Percentiles rank a stretch among this genome's conserved stretches.
Evolutionary conservation across 2,113 vertebrate species (phyloP).

Genomic region (Cervus canadensis): DNA sequence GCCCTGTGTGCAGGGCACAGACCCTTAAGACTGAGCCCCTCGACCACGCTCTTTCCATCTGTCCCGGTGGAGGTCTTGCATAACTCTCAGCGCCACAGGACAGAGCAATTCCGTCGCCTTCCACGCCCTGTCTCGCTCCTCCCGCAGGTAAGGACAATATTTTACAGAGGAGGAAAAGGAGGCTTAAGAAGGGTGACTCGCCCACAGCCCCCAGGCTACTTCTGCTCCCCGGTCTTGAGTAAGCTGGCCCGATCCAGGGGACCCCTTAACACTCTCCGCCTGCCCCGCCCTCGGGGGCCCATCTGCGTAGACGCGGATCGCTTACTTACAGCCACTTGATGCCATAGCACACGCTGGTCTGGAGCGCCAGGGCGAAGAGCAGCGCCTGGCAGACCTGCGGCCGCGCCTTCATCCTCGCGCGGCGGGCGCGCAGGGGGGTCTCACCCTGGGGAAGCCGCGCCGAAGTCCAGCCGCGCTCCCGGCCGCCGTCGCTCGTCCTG

Average conservation of each 20-base stretch:
- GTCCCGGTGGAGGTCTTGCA: background rate
- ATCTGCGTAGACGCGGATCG: background rate
- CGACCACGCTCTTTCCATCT: background rate
- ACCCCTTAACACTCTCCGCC: background rate
- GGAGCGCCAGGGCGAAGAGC: conserved; percentile 88
- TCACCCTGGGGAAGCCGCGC: background rate
- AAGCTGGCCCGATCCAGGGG: background rate
- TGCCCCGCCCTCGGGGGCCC: background rate
- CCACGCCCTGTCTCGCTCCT: background rate
- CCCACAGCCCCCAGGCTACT: background rate
- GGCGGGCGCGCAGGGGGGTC: background rate
- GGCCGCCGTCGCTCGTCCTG: background rate
- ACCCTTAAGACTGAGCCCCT: background rate
- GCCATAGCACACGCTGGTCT: conserved; percentile 89
- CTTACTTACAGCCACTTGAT: conserved; percentile 99
- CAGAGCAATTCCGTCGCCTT: too few relatives aligned
- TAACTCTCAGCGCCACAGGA: background rate
- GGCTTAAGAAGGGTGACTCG: background rate
- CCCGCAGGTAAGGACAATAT: background rate
- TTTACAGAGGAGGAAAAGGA: background rate
- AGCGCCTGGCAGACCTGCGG: conserved; percentile 81
- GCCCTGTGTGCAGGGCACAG: background rate
- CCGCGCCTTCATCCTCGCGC: conserved; percentile 75
- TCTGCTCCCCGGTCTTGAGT: background rate
- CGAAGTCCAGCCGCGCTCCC: background rate